Percentiles rank a stretch among this genome's conserved stretches.
Evolutionary conservation across 1,140 invertebrate genomes (phyloP).

Genomic region (Sogatella furcifera): DNA sequence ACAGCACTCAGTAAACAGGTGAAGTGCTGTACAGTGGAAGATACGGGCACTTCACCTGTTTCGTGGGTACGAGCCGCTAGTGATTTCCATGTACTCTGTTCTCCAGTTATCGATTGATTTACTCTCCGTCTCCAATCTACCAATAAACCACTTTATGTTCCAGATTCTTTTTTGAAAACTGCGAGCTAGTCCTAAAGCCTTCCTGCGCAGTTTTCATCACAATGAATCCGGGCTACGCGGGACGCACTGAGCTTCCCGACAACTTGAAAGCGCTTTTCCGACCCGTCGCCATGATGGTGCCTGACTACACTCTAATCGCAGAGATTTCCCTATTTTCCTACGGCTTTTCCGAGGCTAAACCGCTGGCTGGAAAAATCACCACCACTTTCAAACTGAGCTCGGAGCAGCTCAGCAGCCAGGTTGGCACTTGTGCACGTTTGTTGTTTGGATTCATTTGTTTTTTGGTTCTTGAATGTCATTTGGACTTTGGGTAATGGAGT

Average conservation of each 20-base stretch:
- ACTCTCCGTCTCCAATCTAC: no score
- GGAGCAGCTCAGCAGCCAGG: conserved; percentile 54
- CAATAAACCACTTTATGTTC: no score
- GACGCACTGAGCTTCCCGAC: conserved; percentile 58
- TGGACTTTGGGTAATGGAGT: no score
- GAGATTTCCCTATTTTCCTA: conserved; percentile 62
- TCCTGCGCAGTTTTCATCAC: conserved; percentile 62
- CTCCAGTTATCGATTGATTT: no score
- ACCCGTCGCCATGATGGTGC: conserved; percentile 68
- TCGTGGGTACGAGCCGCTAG: no score
- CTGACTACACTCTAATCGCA: conserved; percentile 57
- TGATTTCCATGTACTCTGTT: no score
- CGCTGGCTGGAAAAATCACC: conserved; percentile 57
- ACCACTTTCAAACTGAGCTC: conserved; percentile 59
- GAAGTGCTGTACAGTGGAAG: no score
- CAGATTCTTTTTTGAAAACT: conserved; percentile 53
- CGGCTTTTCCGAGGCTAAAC: conserved; percentile 51
- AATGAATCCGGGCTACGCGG: conserved; percentile 66
- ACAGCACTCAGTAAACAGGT: no score
- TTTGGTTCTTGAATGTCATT: no score
- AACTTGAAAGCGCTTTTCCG: conserved; percentile 62
- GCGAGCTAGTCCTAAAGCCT: conserved; percentile 44
- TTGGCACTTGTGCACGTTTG: conserved; percentile 10
- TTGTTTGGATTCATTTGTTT: no score
- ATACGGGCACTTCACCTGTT: no score